phyloP scores from a whole-genome alignment of 2,797 vertebrate species.

The Pangasius krempfi region DNA sequence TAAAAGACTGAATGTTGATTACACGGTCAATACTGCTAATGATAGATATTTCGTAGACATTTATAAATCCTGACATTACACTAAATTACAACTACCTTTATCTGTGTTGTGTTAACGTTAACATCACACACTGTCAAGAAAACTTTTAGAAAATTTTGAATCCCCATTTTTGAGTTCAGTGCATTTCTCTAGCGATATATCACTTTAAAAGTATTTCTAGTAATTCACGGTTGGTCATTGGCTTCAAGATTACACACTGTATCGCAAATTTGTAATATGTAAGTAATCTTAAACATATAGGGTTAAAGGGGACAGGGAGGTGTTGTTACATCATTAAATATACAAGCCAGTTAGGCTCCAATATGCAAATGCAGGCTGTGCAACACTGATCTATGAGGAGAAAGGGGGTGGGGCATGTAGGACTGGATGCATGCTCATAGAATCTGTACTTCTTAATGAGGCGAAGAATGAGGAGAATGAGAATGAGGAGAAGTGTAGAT shows the following conservation, averaged over 20 bases:
- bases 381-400: not conserved
- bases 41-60: not conserved
- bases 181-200: not conserved
- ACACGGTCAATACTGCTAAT: not conserved
- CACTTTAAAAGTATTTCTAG: not conserved
- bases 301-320: not conserved
- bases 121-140: not conserved
- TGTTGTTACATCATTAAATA: not conserved
- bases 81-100: not conserved
- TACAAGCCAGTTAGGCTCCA: not conserved
- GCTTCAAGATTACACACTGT: not conserved
- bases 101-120: not conserved
- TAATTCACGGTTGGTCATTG: not conserved
- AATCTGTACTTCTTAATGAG: not conserved
- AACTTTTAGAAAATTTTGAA: not conserved
- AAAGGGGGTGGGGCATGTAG: not conserved
- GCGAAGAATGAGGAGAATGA: too few relatives aligned
- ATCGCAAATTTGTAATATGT: not conserved
- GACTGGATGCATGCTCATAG: not conserved
- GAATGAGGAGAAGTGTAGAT: too few relatives aligned
- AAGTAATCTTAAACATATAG: too few relatives aligned
- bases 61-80: not conserved
- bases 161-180: not conserved
- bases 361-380: not conserved
- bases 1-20: not conserved